A percentile compares a stretch with the other conserved stretches of the same genome.
These are phyloP conservation scores for Rhyzopertha dominica DNA, from an alignment of 1,140 invertebrate genomes.

Conservation along the genomic window DNA sequence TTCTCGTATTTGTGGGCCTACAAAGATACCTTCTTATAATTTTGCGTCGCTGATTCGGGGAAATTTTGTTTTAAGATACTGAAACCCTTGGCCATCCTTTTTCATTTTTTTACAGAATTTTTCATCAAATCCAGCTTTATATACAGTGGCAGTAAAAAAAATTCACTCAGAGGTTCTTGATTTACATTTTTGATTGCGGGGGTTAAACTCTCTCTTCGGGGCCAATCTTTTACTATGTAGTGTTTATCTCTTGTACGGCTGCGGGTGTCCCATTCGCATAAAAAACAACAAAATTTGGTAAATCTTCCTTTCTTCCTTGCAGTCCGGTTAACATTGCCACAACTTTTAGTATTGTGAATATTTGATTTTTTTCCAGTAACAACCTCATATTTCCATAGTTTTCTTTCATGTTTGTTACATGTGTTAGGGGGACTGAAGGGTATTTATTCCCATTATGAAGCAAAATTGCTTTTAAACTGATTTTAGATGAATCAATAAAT, in stretches of 20 bases:
- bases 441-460: no score
- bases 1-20: conserved; percentile 34
- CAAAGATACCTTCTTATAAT: conserved; percentile 40
- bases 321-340: no score
- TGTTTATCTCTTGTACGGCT: conserved; percentile 36
- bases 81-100: conserved; percentile 37
- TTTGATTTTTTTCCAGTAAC: no score
- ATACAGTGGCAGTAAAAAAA: conserved; percentile 36
- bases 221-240: conserved; percentile 25
- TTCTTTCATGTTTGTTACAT: no score
- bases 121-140: conserved; percentile 43
- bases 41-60: conserved; percentile 34
- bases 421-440: no score
- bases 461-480: no score
- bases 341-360: no score
- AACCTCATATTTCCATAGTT: no score
- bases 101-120: conserved; percentile 43
- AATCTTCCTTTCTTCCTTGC: no score
- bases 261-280: conserved; percentile 12
- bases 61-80: conserved; percentile 36
- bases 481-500: no score
- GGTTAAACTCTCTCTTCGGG: conserved; percentile 14
- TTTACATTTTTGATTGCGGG: conserved; percentile 28
- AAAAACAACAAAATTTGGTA: no score
- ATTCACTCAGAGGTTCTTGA: conserved; percentile 22